These are phyloP conservation scores for Ictalurus furcatus DNA, from an alignment of 2,113 vertebrate species.

Conservation along the genomic window DNA sequence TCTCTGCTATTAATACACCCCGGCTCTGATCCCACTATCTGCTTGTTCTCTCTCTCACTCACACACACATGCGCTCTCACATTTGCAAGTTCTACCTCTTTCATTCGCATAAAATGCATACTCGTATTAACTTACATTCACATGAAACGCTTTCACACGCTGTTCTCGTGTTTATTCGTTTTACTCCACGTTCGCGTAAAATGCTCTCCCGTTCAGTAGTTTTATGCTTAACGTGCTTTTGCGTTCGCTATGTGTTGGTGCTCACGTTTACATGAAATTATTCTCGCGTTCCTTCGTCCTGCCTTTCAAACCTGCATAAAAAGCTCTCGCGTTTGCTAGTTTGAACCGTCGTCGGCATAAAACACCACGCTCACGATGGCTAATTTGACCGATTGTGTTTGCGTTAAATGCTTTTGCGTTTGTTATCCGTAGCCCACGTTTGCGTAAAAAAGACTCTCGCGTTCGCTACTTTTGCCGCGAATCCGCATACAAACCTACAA, in stretches of 20 bases:
- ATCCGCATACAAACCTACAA: not conserved
- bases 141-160: not conserved
- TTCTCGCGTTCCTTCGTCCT: not conserved
- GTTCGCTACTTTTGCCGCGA: not conserved
- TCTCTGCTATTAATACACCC: conserved; percentile 49
- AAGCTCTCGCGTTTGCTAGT: not conserved
- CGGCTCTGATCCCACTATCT: conserved; percentile 15
- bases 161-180: not conserved
- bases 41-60: not conserved
- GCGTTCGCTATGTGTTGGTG: no score
- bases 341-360: no score
- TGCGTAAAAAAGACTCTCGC: not conserved
- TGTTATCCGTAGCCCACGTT: not conserved
- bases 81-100: not conserved
- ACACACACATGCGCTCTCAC: not conserved
- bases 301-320: not conserved
- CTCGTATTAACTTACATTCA: not conserved
- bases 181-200: not conserved
- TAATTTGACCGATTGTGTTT: no score
- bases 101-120: not conserved
- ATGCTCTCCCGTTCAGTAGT: not conserved
- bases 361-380: not conserved
- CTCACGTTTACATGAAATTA: no score
- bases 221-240: no score
- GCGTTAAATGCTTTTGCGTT: not conserved